phyloP scores from a whole-genome alignment of 2,113 vertebrate genomes.

The Piliocolobus tephrosceles region DNA sequence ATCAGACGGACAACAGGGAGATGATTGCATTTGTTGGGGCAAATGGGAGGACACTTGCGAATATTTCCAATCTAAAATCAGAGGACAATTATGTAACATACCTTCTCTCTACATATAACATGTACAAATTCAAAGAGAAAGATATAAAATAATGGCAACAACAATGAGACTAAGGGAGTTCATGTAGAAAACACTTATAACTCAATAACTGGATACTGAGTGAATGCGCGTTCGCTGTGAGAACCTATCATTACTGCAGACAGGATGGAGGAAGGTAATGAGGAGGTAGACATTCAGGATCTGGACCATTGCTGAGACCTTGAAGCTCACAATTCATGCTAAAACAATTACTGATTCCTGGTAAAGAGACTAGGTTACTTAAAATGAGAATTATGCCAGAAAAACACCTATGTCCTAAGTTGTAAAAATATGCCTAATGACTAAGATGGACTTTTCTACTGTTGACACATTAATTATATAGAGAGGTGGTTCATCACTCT shows the following conservation, averaged over 20 bases:
- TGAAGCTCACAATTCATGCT: background rate
- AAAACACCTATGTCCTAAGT: background rate
- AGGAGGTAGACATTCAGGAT: background rate
- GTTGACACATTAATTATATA: background rate
- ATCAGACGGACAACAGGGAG: background rate
- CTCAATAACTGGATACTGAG: background rate
- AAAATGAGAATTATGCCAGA: background rate
- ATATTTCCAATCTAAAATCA: background rate
- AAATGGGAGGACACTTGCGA: background rate
- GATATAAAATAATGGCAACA: background rate
- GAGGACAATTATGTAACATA: background rate
- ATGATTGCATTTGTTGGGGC: background rate
- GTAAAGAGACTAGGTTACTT: background rate
- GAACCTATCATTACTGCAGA: background rate
- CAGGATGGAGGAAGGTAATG: background rate
- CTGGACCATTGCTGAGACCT: background rate
- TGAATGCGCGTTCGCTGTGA: background rate
- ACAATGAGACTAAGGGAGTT: background rate
- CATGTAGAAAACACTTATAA: background rate
- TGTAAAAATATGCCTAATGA: background rate
- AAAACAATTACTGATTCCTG: background rate
- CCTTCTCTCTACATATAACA: background rate
- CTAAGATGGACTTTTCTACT: background rate
- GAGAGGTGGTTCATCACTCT: background rate
- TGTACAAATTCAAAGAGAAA: background rate